Percentiles rank a stretch among this genome's conserved stretches.
Evolutionary conservation across 2,797 vertebrate species (phyloP).

Genomic region (Trachurus trachurus): DNA sequence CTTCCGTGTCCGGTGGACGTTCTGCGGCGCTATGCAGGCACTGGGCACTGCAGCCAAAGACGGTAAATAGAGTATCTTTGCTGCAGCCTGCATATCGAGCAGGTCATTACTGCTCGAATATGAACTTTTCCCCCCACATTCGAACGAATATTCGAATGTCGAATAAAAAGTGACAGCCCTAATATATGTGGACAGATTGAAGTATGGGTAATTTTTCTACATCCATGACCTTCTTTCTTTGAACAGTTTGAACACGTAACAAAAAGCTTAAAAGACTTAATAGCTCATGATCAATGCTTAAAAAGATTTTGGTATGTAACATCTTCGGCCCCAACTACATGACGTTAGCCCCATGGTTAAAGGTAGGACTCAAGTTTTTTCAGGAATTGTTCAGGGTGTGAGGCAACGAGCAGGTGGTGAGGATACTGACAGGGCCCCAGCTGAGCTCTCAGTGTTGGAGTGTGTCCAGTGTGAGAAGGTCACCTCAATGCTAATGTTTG

Average conservation of each 20-base stretch:
- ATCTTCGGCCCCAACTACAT: background rate
- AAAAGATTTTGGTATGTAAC: background rate
- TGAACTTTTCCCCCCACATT: too few species aligned
- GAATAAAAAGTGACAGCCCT: too few species aligned
- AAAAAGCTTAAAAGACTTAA: too few species aligned
- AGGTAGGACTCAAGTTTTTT: slow-evolving; percentile 28
- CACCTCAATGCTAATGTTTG: slow-evolving; percentile 48
- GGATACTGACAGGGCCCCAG: slow-evolving; percentile 43
- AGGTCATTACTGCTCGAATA: too few species aligned
- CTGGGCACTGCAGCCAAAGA: too few species aligned
- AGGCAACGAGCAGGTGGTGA: slow-evolving; percentile 56
- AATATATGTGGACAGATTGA: background rate
- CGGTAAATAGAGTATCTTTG: too few species aligned
- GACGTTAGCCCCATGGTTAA: background rate
- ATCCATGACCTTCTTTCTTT: background rate
- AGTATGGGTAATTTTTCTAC: background rate
- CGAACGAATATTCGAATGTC: too few species aligned
- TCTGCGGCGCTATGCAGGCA: too few species aligned
- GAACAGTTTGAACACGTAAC: too few species aligned
- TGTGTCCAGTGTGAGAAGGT: slow-evolving; percentile 67
- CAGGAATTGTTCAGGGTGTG: slow-evolving; percentile 15
- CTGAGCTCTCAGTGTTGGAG: slow-evolving; percentile 53
- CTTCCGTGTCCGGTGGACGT: too few species aligned
- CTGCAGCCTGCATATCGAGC: too few species aligned
- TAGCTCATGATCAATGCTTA: background rate